Base-by-base conservation (phyloP, 2,888 invertebrate genomes). In the Gonocerus acuteangulatus region DNA sequence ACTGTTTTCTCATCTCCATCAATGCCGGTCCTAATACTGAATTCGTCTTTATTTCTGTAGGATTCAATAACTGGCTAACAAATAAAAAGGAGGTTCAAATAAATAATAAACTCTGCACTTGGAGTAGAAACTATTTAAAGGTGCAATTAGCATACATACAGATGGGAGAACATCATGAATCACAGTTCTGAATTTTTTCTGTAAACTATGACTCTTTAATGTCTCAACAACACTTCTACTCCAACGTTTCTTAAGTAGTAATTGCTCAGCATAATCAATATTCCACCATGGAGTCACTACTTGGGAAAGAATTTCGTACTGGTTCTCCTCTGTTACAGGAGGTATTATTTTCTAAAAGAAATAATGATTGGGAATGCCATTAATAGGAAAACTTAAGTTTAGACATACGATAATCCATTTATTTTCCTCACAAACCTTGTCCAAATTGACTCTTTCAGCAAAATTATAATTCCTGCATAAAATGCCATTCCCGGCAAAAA, bases 221-320 rank as follows among this genome's bases (percentile, higher is more conserved):
- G 51, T 58, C 45, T 62, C 62, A 13, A 71, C 18, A 11, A 69
- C 58, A 15, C 64, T 48, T 7, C 59, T 48, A 52, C 65, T 63
- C 62, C 68, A 67, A 16, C 65, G 49, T 21, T 68, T 60, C 63
- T 73, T 72, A 42, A 73, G 70, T 68, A 71, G 67, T 71, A 86
- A 84, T 77, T 91, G 91, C 67, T 86, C 78, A 0, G 82, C 78
- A 73, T 91, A 91, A 7, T 83, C 78, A 54, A 85, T 73, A 68
- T 81, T 78, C 79, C 82, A 84, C 65, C 81, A 79, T 18, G 86
- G 87, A 60, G 79, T 83, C 1, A 85, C 83, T 1, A 80, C 81
- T 69, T 79, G 77, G 73, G 82, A 83, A 13, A 87, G 70, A 67
- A 76, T 75, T 57, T 84, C 82, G 47, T 62, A 66, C 47, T 68